Evolutionary conservation across 2,113 vertebrate species (phyloP).

Genomic region (Alectura lathami): DNA sequence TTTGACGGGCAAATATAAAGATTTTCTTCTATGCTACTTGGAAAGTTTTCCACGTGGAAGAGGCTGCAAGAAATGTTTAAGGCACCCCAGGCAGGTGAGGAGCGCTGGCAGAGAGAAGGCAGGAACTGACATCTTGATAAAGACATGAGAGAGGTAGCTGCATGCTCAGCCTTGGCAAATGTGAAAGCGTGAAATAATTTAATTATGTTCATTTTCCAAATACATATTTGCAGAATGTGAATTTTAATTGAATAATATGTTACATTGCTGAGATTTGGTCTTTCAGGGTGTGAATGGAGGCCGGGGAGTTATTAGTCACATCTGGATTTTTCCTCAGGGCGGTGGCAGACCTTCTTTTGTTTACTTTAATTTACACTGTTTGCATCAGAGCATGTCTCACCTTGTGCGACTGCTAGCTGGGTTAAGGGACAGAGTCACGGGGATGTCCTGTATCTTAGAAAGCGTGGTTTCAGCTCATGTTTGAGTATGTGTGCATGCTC

Average conservation of each 20-base stretch:
- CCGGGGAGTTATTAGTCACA: neutral
- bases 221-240: neutral
- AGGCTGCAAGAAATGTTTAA: neutral
- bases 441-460: neutral
- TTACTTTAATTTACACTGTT: neutral
- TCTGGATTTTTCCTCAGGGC: neutral
- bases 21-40: neutral
- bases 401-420: neutral
- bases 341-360: neutral
- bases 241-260: neutral
- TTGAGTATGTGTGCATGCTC: neutral
- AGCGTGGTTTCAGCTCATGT: neutral
- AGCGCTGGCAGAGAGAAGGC: neutral
- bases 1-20: neutral
- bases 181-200: neutral
- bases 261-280: neutral
- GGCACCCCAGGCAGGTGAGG: neutral
- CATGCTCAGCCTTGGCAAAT: neutral
- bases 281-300: neutral
- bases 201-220: neutral
- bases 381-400: neutral
- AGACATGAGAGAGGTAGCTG: neutral
- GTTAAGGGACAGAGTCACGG: neutral
- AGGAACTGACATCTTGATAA: neutral
- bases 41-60: neutral